Evolutionary conservation across 2,888 invertebrate genomes (phyloP).

Genomic region (Dysmachus trigonus): DNA sequence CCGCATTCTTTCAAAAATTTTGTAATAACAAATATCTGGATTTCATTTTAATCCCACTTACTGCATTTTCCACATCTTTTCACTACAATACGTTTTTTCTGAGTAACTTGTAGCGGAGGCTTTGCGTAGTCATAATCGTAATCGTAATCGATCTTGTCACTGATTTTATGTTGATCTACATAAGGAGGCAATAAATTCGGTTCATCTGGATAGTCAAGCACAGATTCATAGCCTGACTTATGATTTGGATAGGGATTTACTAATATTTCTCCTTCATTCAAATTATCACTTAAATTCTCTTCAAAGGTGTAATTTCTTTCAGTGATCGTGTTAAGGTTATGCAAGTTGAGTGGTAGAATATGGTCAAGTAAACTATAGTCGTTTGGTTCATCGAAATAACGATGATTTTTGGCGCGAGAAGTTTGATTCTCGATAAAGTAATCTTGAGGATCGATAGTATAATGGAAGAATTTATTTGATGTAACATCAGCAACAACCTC

Average conservation of each 20-base stretch:
- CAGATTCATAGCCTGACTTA: background rate
- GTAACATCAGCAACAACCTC: background rate
- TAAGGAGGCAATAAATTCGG: background rate
- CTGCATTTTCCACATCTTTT: constrained; percentile 2
- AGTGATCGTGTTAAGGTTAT: background rate
- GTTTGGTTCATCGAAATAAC: background rate
- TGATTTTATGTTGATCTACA: background rate
- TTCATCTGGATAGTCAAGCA: background rate
- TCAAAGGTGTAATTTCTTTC: background rate
- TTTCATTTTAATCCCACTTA: background rate
- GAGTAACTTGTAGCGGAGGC: background rate
- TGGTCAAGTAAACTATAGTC: background rate
- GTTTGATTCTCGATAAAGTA: constrained; percentile 12
- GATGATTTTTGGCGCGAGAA: background rate
- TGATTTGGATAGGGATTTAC: background rate
- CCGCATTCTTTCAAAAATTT: constrained; percentile 57
- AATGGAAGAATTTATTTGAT: background rate
- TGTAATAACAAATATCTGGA: background rate
- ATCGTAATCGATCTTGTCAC: background rate
- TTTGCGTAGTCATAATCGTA: background rate
- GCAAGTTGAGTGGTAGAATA: background rate
- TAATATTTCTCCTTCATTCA: background rate
- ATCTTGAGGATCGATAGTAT: background rate
- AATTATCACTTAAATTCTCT: background rate
- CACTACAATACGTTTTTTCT: background rate